Base-by-base conservation (phyloP, 1,140 invertebrate genomes). In the Achatina immaculata region DNA sequence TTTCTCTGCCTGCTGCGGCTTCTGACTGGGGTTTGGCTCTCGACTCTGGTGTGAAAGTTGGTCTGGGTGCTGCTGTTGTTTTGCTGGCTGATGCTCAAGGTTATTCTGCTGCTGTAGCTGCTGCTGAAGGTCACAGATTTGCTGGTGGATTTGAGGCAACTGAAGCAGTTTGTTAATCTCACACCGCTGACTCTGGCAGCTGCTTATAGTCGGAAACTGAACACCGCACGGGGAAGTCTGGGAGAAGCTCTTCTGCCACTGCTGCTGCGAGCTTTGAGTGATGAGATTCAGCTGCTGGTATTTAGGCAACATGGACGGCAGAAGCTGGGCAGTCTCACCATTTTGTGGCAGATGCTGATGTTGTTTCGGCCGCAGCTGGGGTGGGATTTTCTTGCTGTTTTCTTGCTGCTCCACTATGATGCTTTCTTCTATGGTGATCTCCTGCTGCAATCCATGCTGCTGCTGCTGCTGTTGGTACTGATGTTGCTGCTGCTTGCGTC, bases 401-500 rank as follows among this genome's bases (percentile, higher is more conserved):
- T 74, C 43, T 14, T 74, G 45, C 45, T 74, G 72, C 31, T 55
- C 42, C 28, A 43, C n/a, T 2, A 43, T 74, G 43, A 48, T 36
- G 34, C 45, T 40, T 31, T 62, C 55, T 51, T 55, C 72, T 45
- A 55, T 31, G 31, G 45, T 51, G 34, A 74, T 55, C 28, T 55
- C 42, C 42, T 40, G 42, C 7, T 28, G 42, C 16, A 6, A 19
- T 45, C 31, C 4, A 6, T 31, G 72, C 31, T 45, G 40, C 16
- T 74, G 40, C 19, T 43, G 72, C 42, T 40, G 31, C 58, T 36
- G 74, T 40, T 78, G 76, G 28, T 51, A 38, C 65, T 68, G 62
- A 36, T 78, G 72, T 74, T 74, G 76, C 31, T 78, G 76, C 28
- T 68, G 43, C 16, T 78, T 45, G 62, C 48, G 58, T 45, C 71